Evolutionary conservation across 2,888 invertebrate genomes (phyloP).

Genomic region (Marronus borbonicus): DNA sequence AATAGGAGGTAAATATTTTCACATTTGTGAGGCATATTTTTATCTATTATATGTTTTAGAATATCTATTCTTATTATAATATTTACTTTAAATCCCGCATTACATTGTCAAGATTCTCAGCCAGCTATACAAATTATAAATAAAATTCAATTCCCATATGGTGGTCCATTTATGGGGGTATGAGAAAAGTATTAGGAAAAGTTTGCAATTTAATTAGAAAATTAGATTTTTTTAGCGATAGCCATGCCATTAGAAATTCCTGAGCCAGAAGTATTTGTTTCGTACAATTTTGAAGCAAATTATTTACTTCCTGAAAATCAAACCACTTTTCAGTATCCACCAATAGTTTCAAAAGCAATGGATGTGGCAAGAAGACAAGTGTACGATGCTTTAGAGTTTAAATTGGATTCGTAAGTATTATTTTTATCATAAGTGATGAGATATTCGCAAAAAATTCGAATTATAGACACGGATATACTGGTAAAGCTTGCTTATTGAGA

Average conservation of each 20-base stretch:
- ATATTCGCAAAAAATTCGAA: conserved; percentile 24
- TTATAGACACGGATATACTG: conserved; percentile 75
- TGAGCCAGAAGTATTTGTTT: conserved; percentile 78
- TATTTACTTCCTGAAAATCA: conserved; percentile 75
- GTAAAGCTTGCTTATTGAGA: conserved; percentile 76
- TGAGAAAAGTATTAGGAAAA: conserved; percentile 22
- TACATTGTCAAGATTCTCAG: neutral
- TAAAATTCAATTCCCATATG: conserved; percentile 54
- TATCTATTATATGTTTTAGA: neutral
- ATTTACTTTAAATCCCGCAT: neutral
- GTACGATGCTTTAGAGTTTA: conserved; percentile 55
- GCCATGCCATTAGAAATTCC: conserved; percentile 80
- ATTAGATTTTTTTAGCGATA: conserved; percentile 78
- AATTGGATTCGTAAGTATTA: conserved; percentile 55
- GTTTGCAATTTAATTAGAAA: conserved; percentile 43
- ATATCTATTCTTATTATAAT: neutral
- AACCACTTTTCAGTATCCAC: conserved; percentile 60
- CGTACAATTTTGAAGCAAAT: conserved; percentile 82
- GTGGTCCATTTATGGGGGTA: conserved; percentile 56
- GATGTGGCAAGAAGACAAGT: conserved; percentile 51
- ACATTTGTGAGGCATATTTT: neutral
- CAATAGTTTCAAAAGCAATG: conserved; percentile 52
- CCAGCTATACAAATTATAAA: conserved; percentile 46
- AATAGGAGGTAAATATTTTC: neutral
- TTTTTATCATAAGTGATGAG: neutral